Evolutionary conservation across 2,797 vertebrate genomes (phyloP), one percentile per base, ranked within the genome.

Genomic region (Acanthurus tractus): DNA sequence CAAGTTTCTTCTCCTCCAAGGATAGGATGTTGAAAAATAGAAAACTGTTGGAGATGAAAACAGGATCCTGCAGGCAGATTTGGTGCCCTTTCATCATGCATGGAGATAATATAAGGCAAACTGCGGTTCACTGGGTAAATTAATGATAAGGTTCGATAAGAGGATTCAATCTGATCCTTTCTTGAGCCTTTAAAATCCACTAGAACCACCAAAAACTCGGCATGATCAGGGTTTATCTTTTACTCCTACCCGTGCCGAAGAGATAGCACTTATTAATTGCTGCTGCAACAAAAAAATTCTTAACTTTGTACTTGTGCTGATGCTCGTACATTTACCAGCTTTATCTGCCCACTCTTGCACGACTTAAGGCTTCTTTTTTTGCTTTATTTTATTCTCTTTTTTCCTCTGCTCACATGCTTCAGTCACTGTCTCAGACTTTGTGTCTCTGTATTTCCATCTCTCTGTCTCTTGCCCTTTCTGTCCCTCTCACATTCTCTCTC

Each of bases 281-380:
- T 76, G 79, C 73, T 63, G 63, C 68, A 81, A 80, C 69, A 34
- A 34, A 79, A 79, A 84, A 87, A 62, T 36, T 49, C 52, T 15
- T 14, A 82, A 89, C 86, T 89, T 90, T 80, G 55, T 71, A 67
- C 80, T 90, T 84, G 34, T 88, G 89, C 91, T 92, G 88, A 90
- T 87, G 86, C 83, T 70, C 49, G 64, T 82, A 83, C 81, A 90
- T 90, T 89, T 52, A 40, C 80, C 20, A 15, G 63, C 52, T 86
- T 81, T 84, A 83, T 92, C 86, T 75, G 52, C 74, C 59, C 34
- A 40, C 70, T 78, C 69, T 79, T 25, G 56, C 81, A 82, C 87
- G 85, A 84, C 74, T 88, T 67, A 70, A 73, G 83, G 65, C 44
- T 81, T 84, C 80, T 76, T 57, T 63, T 82, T 55, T 65, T 64